Evolutionary conservation across 2,113 vertebrate genomes (phyloP), one percentile per base, ranked within the genome.

Genomic region (Ptilorrhoa leucosticta): DNA sequence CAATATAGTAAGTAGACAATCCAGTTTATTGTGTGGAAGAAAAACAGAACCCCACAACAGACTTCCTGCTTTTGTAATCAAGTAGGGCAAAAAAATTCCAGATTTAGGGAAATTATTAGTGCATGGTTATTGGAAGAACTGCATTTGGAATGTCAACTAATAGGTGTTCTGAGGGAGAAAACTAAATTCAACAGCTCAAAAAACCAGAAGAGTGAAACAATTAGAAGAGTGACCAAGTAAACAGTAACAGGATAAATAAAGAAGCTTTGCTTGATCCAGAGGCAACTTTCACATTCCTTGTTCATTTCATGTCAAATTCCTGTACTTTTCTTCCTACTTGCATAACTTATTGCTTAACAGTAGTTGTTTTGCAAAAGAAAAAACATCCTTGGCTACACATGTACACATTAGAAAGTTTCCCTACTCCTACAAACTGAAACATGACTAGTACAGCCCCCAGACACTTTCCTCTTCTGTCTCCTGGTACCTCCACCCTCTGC

Each of bases 41-140:
- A 97, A 98, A 98, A 96, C 97, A 98, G 97, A 98, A 97, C 97
- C 96, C 97, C 94, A 93, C 92, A 96, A 97, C 97, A 98, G 97
- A 96, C 94, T 98, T 97, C 97, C 97, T 98, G 98, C 97, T 98
- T 98, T 98, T 97, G 97, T 98, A 98, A 98, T 97, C 97, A 97
- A 96, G 92, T 31, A 73, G 70, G 90, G 89, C 64, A 56, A n/a
- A 84, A 68, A 88, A 70, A 12, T 1, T 83, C 93, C 97, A 76
- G 27, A 96, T 94, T 97, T 75, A 92, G 73, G 66, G 63, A 66
- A 97, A 97, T 97, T 97, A 97, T 96, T 97, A 97, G 87, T 96
- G 96, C 90, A 93, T 68, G 72, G 88, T 92, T 97, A 98, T 89
- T 97, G 91, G 94, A 93, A 95, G 83, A 78, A 94, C 33, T 60